Conservation (phyloP, 2,888 invertebrate genomes). For the Caenorhabditis sinica region DNA sequence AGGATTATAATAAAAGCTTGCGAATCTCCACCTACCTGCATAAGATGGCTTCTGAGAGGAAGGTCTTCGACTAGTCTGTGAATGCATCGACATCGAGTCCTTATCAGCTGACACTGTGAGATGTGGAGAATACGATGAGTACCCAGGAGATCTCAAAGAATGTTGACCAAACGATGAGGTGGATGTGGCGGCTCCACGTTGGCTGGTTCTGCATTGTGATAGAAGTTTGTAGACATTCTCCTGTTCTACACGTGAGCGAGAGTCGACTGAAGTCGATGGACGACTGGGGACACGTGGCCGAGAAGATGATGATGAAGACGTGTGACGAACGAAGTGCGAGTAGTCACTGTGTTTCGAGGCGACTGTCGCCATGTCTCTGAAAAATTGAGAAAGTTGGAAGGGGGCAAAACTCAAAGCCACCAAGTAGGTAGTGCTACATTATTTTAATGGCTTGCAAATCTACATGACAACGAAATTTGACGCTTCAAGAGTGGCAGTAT, state of each 20-base stretch:
- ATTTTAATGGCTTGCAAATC: background rate
- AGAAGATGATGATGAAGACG: slow-evolving; percentile 24
- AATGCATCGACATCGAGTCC: slow-evolving; percentile 73
- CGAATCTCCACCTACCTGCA: slow-evolving; percentile 26
- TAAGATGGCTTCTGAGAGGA: slow-evolving; percentile 43
- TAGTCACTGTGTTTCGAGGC: slow-evolving; percentile 66
- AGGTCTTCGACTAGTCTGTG: slow-evolving; percentile 49
- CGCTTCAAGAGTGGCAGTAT: no score
- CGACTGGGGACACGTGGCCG: slow-evolving; percentile 41
- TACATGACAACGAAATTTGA: no score
- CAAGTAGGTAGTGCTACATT: background rate
- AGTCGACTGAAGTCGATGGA: slow-evolving; percentile 66
- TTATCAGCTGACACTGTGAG: slow-evolving; percentile 75
- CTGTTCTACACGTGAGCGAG: slow-evolving; percentile 72
- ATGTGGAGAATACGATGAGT: slow-evolving; percentile 66
- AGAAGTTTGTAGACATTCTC: slow-evolving; percentile 77
- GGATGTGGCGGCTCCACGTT: slow-evolving; percentile 73
- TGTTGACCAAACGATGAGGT: slow-evolving; percentile 47
- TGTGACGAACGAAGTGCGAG: slow-evolving; percentile 49
- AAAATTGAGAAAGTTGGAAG: slow-evolving; percentile 1
- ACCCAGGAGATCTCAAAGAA: slow-evolving; percentile 65
- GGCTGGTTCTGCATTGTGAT: slow-evolving; percentile 77
- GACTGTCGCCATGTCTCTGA: slow-evolving; percentile 65
- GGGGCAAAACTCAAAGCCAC: no score
- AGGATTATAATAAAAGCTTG: background rate